Base-by-base conservation (phyloP, 2,113 vertebrate genomes). In the Formicarius rufipectus region DNA sequence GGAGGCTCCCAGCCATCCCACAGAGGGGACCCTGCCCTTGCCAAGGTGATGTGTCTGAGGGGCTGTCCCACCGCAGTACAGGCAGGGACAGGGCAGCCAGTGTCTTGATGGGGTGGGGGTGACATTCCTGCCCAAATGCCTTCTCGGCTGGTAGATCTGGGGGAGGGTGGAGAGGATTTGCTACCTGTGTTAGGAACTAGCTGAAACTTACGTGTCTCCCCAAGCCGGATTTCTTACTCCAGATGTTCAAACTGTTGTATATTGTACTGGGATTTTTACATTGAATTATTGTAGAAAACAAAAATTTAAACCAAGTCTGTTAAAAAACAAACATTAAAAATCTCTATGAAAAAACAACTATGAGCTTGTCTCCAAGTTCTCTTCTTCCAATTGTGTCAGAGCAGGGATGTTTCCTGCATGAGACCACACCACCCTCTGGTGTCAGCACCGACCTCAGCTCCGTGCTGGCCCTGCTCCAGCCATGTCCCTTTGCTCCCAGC, bases 261-360 rank as follows among this genome's bases (percentile, higher is more conserved):
- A 96, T 96, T 93, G 89, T 96, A 92, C 55, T 14, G 89, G 94
- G 95, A 81, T 96, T 97, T 97, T 97, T 97, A 97, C 97, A 97
- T 74, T 66, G 92, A 91, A 94, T 97, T 97, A 94, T 33, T 97
- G 95, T 97, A 97, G 96, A 97, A 97, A 96, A 93, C 49, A 74
- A 87, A 93, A 96, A 95, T 73, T 60, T 87, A 95, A 97, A 96
- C 27, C 24, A 30, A 84, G 80, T 95, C 96, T 96, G 96, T 95
- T 96, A 75, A 96, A 93, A 96, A 94, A 93, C 30, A 80, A 91
- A 72, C 82, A 96, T 90, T 96, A 95, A 95, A 96, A 96, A 90
- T 55, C 77, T 95, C 90, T 96, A 88, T 64, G 19, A 91, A 96
- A 96, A 89, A 73, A 58, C 9, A 72, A 62, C 76, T 3, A 35